These are phyloP conservation scores for Drosophila littoralis DNA, from an alignment of 1,140 invertebrate species.

Conservation along the genomic window DNA sequence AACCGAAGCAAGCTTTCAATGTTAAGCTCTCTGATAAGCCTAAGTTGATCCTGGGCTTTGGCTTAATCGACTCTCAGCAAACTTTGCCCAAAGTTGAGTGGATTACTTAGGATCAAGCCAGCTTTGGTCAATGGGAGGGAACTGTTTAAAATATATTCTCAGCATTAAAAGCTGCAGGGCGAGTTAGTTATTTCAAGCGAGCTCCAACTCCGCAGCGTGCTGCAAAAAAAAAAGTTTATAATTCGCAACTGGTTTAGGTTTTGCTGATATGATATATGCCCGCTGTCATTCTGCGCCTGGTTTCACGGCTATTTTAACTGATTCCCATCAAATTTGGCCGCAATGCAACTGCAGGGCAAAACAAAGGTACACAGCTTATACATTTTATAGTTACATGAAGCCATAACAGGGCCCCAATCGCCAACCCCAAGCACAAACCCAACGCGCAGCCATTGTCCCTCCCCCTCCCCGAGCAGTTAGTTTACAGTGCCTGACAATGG, in stretches of 20 bases:
- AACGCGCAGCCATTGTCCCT: too few relatives aligned
- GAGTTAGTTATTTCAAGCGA: too few relatives aligned
- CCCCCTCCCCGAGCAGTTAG: not conserved
- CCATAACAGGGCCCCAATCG: constrained; percentile 52
- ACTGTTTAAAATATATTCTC: too few relatives aligned
- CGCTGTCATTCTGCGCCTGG: not conserved
- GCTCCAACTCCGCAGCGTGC: too few relatives aligned
- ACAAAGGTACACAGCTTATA: constrained; percentile 65
- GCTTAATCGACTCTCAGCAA: too few relatives aligned
- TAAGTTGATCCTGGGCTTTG: too few relatives aligned
- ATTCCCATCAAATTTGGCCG: constrained; percentile 63
- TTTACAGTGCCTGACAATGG: constrained; percentile 27
- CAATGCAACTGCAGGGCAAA: constrained; percentile 49
- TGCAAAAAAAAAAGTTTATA: not conserved
- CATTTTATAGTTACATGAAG: constrained; percentile 75
- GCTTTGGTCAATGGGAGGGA: too few relatives aligned
- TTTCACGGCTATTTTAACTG: constrained; percentile 56
- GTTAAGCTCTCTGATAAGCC: too few relatives aligned
- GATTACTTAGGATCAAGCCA: too few relatives aligned
- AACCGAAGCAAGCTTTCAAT: too few relatives aligned
- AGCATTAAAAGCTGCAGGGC: too few relatives aligned
- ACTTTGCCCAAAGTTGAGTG: too few relatives aligned
- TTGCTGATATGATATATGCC: not conserved
- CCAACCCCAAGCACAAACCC: not conserved
- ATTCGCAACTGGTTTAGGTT: constrained; percentile 2